A percentile compares a stretch with the other conserved stretches of the same genome.
These are phyloP conservation scores for Gymnarchus niloticus DNA, from an alignment of 2,113 vertebrate species.

Conservation along the genomic window DNA sequence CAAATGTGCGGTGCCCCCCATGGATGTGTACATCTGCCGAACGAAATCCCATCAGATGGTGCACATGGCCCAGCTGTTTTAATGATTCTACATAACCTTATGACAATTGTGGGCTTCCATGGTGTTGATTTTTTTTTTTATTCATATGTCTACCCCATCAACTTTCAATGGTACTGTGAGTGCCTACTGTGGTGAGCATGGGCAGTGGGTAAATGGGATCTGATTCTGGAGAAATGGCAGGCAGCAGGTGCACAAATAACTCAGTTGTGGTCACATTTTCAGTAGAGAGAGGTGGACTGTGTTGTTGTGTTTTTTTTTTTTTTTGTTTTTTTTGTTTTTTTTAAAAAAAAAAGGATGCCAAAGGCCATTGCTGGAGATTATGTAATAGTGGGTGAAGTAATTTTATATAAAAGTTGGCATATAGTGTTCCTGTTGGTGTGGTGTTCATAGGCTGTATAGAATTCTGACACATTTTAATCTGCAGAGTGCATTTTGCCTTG, in stretches of 20 bases:
- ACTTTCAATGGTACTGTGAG: slow-evolving; percentile 42
- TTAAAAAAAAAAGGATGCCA: background rate
- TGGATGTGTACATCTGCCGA: too few species aligned
- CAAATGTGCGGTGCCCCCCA: too few species aligned
- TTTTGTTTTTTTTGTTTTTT: too few species aligned
- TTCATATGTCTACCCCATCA: slow-evolving; percentile 39
- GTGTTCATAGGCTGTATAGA: background rate
- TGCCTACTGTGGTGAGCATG: slow-evolving; percentile 47
- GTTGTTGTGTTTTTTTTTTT: too few species aligned
- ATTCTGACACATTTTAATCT: background rate
- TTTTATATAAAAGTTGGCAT: background rate
- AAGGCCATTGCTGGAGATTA: background rate
- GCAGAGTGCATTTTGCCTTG: background rate
- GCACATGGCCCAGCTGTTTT: too few species aligned
- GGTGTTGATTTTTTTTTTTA: slow-evolving; percentile 2
- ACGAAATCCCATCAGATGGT: background rate
- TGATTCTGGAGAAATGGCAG: slow-evolving; percentile 32
- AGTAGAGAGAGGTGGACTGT: background rate
- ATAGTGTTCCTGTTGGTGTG: background rate
- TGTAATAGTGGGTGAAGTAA: background rate
- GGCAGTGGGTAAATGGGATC: slow-evolving; percentile 43
- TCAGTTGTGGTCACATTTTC: background rate
- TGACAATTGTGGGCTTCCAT: background rate
- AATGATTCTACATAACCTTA: too few species aligned
- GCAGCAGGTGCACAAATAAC: background rate